phyloP scores from a whole-genome alignment of 2,113 vertebrate genomes.

The Pungitius pungitius region DNA sequence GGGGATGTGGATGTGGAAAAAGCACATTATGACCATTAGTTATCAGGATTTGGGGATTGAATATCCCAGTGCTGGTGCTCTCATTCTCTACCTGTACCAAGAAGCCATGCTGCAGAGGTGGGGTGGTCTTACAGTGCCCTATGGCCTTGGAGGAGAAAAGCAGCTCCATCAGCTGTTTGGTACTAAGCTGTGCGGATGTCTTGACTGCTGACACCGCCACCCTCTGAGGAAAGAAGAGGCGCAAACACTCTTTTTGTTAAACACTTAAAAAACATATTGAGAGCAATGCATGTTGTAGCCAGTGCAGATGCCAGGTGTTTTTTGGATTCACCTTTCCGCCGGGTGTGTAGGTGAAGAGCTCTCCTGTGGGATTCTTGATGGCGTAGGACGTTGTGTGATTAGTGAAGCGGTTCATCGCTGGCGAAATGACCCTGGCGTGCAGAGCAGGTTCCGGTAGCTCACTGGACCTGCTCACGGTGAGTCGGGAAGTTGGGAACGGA shows the following conservation, averaged over 20 bases:
- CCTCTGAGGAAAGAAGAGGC: conserved; percentile 62
- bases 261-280: not conserved
- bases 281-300: not conserved
- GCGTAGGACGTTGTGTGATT: conserved; percentile 87
- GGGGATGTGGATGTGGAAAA: no score
- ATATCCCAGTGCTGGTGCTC: not conserved
- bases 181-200: conserved; percentile 77
- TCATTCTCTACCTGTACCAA: conserved; percentile 87
- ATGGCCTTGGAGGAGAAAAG: conserved; percentile 84
- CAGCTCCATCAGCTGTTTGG: conserved; percentile 82
- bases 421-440: conserved; percentile 83
- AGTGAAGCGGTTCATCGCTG: conserved; percentile 85
- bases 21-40: not conserved
- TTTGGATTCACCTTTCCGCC: conserved; percentile 83
- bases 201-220: conserved; percentile 75
- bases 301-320: not conserved
- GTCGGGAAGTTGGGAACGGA: not conserved
- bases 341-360: conserved; percentile 87
- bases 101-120: conserved; percentile 92
- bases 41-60: no score
- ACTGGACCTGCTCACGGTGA: conserved; percentile 74
- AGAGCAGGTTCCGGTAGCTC: conserved; percentile 72
- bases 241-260: conserved; percentile 6
- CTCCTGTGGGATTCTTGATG: conserved; percentile 89
- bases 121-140: conserved; percentile 90